A percentile compares a stretch with the other conserved stretches of the same genome.
Evolutionary conservation across 2,113 vertebrate genomes (phyloP).

Genomic region (Barnardius zonarius): DNA sequence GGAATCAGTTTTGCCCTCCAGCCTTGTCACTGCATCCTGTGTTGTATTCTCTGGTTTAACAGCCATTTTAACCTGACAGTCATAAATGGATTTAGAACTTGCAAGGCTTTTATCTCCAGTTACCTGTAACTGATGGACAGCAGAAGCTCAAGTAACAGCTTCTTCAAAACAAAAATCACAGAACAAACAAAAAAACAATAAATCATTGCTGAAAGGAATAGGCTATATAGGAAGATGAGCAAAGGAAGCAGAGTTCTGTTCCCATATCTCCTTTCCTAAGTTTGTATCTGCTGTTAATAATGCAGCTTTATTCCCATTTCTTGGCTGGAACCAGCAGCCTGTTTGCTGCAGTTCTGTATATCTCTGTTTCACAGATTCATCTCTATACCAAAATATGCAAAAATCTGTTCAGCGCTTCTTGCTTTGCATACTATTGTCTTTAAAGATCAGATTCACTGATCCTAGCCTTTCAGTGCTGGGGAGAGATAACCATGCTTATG

Average conservation of each 20-base stretch:
- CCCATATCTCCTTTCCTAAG: background rate
- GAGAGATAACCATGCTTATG: background rate
- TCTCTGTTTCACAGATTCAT: background rate
- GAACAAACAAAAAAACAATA: background rate
- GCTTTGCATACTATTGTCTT: background rate
- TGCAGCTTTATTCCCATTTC: background rate
- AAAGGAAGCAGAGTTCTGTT: background rate
- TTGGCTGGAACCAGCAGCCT: background rate
- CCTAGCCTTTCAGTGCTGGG: background rate
- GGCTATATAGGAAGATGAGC: background rate
- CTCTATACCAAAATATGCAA: background rate
- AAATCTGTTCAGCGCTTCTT: background rate
- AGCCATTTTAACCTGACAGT: background rate
- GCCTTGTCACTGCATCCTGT: background rate
- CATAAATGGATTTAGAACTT: background rate
- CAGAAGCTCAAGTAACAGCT: background rate
- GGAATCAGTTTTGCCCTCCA: background rate
- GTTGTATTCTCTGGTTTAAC: background rate
- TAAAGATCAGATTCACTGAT: background rate
- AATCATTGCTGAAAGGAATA: background rate
- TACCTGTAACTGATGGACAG: background rate
- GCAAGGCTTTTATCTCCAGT: background rate
- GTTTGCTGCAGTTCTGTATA: background rate
- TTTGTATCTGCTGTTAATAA: background rate
- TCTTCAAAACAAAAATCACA: background rate